Evolutionary conservation across 2,888 invertebrate species (phyloP), one percentile per base, ranked within the genome.

Genomic region (Drosophila mimetica): DNA sequence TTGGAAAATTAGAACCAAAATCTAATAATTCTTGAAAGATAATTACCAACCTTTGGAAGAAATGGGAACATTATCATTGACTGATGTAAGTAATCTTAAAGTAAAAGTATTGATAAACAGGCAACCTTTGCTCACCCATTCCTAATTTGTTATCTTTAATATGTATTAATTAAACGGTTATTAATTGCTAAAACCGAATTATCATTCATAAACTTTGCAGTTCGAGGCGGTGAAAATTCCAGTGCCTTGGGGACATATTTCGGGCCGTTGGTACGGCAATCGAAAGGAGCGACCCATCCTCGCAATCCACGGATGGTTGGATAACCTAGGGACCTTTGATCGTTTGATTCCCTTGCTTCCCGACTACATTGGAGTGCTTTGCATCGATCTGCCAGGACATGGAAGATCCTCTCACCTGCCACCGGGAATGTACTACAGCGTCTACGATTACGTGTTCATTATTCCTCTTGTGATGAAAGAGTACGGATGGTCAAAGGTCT

Each of bases 281-380:
- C 92, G 92, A 61, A 91, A 93, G 60, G 92, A 93, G 34, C 92
- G 94, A 53, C 95, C 95, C 1, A 93, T 96, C 34, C 86, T 96
- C 44, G 94, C 94, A 0, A 78, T 96, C 0, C 96, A 96, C 86
- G 96, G 96, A 0, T 95, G 95, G 95, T 94, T 94, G 90, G 96
- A 96, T 90, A 96, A 96, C 87, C 94, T 95, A 22, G 95, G 94
- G 22, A 93, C 94, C 0, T 96, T 95, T 92, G 95, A 96, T 86
- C 93, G 93, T 0, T 86, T 96, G 46, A 93, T 94, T 25, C 95
- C 95, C 0, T 88, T 94, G 58, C 88, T 96, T 44, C 91, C 92
- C 13, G 83, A 91, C 36, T 88, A 92, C 37, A 74, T 92, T 1
- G 91, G 93, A 4, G 91, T 93, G 41, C 88, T 96, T 8, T 94